These are phyloP conservation scores for Drosophila pegasa DNA, from an alignment of 2,888 invertebrate genomes.

Conservation along the genomic window DNA sequence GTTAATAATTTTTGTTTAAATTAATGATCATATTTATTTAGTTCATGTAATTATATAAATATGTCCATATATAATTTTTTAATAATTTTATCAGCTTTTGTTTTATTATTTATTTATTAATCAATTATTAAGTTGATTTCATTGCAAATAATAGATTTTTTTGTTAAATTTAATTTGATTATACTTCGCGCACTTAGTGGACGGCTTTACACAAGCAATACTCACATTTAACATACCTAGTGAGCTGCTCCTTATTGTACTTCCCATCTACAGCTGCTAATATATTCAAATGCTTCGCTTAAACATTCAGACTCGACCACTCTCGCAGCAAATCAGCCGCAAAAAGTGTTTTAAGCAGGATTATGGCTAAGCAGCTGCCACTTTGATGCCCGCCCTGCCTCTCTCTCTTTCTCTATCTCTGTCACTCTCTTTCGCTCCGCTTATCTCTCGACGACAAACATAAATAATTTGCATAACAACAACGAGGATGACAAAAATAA, in stretches of 20 bases:
- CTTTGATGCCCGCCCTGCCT: not conserved
- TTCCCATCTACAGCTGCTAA: not conserved
- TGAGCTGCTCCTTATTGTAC: not conserved
- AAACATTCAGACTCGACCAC: not conserved
- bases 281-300: not conserved
- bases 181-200: not conserved
- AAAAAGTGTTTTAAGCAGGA: constrained; percentile 4
- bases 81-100: too few relatives aligned
- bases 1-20: too few relatives aligned
- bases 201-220: not conserved
- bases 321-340: not conserved
- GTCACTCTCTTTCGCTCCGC: too few relatives aligned
- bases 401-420: not conserved
- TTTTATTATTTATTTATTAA: too few relatives aligned
- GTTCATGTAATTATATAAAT: too few relatives aligned
- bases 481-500: constrained; percentile 41
- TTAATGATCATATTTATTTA: too few relatives aligned
- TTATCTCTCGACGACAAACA: not conserved
- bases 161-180: too few relatives aligned
- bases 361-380: constrained; percentile 6
- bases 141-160: too few relatives aligned
- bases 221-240: not conserved
- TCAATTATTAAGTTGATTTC: too few relatives aligned
- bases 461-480: constrained; percentile 43
- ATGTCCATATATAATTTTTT: too few relatives aligned